Conservation (phyloP, 2,113 vertebrate genomes). For the Cathartes aura region DNA sequence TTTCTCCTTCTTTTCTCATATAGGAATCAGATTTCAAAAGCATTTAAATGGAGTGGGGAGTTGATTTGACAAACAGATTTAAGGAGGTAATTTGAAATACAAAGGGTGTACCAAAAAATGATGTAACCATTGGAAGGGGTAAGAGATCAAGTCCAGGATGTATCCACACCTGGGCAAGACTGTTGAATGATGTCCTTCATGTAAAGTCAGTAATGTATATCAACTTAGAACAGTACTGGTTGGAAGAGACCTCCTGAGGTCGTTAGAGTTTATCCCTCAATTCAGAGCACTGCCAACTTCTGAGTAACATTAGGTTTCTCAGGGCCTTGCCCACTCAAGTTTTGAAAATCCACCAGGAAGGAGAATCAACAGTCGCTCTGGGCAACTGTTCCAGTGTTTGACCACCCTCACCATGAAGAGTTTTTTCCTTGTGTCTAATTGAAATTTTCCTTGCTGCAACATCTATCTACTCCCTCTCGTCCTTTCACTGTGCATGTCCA, state of each 20-base stretch:
- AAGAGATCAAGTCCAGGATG: neutral
- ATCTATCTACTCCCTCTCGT: neutral
- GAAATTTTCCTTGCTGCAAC: slow-evolving; percentile 4
- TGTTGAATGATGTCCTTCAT: neutral
- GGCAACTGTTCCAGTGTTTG: neutral
- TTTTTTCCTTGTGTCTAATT: neutral
- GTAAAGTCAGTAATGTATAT: neutral
- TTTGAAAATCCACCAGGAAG: neutral
- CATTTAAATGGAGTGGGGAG: neutral
- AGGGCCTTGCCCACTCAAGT: neutral
- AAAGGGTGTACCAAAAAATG: neutral
- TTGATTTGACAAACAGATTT: neutral
- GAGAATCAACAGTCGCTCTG: neutral
- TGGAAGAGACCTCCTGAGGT: neutral
- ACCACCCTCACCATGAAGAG: neutral
- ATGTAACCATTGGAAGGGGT: neutral
- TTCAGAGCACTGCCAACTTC: neutral
- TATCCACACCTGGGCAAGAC: neutral
- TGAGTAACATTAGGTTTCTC: neutral
- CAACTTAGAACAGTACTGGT: neutral
- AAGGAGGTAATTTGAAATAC: neutral
- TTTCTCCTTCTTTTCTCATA: neutral
- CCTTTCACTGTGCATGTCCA: neutral
- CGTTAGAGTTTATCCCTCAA: neutral
- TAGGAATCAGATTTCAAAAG: neutral